Percentiles rank a stretch among this genome's conserved stretches.
Evolutionary conservation across 2,113 vertebrate genomes (phyloP).

Genomic region (Misgurnus mizolepis): DNA sequence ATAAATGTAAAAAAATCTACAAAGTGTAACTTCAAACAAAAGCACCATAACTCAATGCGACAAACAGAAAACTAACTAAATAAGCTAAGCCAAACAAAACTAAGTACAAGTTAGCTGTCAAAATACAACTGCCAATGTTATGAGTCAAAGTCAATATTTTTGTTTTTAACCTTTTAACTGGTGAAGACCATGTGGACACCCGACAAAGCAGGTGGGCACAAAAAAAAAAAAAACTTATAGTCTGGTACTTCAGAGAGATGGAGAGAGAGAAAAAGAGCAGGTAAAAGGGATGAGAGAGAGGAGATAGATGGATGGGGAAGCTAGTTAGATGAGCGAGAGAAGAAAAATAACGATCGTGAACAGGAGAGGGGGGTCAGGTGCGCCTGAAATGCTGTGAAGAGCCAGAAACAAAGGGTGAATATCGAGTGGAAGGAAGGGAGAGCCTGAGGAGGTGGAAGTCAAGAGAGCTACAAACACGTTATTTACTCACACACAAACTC

Average conservation of each 20-base stretch:
- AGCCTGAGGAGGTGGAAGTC: slow-evolving; percentile 33
- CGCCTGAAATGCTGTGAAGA: not conserved
- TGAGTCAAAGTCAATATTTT: slow-evolving; percentile 2
- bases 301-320: not conserved
- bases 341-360: slow-evolving; percentile 37
- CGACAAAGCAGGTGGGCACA: not conserved
- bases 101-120: not conserved
- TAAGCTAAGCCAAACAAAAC: not conserved
- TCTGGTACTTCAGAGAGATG: slow-evolving; percentile 16
- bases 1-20: too few relatives aligned
- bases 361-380: slow-evolving; percentile 11
- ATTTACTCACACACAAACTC: slow-evolving; percentile 18
- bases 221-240: not conserved
- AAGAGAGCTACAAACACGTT: slow-evolving; percentile 14
- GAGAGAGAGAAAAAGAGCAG: slow-evolving; percentile 8
- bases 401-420: slow-evolving; percentile 36
- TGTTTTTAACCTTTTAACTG: too few relatives aligned
- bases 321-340: slow-evolving; percentile 26
- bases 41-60: too few relatives aligned
- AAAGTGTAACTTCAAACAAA: too few relatives aligned
- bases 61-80: not conserved
- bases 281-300: slow-evolving; percentile 1
- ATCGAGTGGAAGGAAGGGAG: slow-evolving; percentile 23
- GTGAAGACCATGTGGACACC: too few relatives aligned
- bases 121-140: not conserved